phyloP scores from a whole-genome alignment of 2,797 vertebrate genomes.

The Pangasius mekongensis region DNA sequence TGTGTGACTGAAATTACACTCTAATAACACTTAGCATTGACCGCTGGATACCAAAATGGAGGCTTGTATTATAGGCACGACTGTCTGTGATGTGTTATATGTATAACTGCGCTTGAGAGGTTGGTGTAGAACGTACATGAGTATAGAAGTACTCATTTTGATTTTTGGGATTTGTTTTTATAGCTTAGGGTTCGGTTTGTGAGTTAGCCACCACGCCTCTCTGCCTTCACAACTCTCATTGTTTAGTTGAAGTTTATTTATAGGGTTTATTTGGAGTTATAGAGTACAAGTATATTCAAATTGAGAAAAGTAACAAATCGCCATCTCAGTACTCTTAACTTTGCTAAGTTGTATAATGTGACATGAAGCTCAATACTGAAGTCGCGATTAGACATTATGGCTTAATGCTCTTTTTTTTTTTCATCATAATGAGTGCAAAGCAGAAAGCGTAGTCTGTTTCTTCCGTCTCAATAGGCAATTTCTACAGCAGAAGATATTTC shows the following conservation, averaged over 20 bases:
- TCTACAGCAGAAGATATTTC: constrained; percentile 58
- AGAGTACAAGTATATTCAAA: background rate
- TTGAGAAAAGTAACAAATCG: background rate
- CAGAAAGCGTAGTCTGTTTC: background rate
- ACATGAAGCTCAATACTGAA: background rate
- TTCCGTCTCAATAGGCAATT: constrained; percentile 33
- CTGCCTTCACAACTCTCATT: background rate
- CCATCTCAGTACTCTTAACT: background rate
- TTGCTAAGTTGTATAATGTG: background rate
- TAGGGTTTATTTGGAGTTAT: background rate
- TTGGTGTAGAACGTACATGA: background rate
- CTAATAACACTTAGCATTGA: background rate
- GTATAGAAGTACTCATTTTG: background rate
- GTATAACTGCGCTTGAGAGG: background rate
- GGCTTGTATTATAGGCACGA: background rate
- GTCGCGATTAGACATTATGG: background rate
- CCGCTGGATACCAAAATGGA: background rate
- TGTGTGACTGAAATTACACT: background rate
- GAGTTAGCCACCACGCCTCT: background rate
- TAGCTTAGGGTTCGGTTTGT: background rate
- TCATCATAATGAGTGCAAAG: no score
- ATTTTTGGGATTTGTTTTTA: background rate
- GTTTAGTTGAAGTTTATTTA: background rate
- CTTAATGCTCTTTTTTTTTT: background rate
- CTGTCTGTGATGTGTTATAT: background rate